Conservation (phyloP, 2,797 vertebrate genomes). For the Otolemur crassicaudatus region DNA sequence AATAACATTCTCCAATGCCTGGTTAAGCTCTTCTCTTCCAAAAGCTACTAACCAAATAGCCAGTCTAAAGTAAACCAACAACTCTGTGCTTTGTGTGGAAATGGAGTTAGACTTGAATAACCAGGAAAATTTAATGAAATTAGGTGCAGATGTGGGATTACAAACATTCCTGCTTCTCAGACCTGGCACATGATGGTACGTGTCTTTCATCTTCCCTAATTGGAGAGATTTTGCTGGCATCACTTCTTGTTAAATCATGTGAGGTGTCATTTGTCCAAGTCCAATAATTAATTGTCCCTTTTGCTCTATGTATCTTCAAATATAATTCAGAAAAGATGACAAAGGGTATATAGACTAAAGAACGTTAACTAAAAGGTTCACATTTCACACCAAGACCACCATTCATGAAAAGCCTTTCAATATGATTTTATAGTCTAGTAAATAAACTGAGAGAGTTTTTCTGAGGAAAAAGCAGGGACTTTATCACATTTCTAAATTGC, state of each 20-base stretch:
- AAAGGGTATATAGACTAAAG: not conserved
- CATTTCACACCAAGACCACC: not conserved
- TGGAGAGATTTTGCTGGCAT: not conserved
- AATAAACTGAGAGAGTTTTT: not conserved
- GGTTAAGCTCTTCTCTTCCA: slow-evolving; percentile 61
- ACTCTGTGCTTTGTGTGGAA: slow-evolving; percentile 31
- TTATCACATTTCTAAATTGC: slow-evolving; percentile 64
- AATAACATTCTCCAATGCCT: slow-evolving; percentile 60
- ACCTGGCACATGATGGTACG: not conserved
- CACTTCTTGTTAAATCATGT: not conserved
- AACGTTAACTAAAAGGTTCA: not conserved
- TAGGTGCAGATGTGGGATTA: slow-evolving; percentile 31
- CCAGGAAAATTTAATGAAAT: slow-evolving; percentile 56
- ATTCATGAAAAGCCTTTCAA: not conserved
- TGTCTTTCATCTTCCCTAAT: slow-evolving; percentile 28
- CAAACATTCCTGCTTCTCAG: not conserved
- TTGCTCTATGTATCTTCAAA: not conserved
- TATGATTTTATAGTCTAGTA: slow-evolving; percentile 46
- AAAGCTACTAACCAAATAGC: slow-evolving; percentile 67
- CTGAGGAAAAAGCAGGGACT: not conserved
- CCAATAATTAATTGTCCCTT: not conserved
- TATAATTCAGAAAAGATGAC: not conserved
- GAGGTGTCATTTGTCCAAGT: not conserved
- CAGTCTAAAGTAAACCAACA: slow-evolving; percentile 47
- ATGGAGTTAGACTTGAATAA: slow-evolving; percentile 40